Evolutionary conservation across 2,113 vertebrate species (phyloP).

Genomic region (Oreochromis spilurus): DNA sequence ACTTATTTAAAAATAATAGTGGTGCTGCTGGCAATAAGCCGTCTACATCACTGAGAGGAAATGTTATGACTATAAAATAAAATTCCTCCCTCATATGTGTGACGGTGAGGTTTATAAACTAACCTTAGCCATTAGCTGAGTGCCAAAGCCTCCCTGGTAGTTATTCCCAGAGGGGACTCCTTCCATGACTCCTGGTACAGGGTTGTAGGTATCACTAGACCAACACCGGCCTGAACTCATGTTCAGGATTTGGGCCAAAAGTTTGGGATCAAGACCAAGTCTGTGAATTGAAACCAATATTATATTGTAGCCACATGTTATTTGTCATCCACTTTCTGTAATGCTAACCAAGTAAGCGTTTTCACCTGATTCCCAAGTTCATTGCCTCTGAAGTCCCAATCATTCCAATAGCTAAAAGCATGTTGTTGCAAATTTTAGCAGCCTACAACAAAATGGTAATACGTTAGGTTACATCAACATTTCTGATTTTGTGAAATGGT

Average conservation of each 20-base stretch:
- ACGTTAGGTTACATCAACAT: background rate
- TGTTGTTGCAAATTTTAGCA: conserved; percentile 99
- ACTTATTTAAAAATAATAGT: background rate
- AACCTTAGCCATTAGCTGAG: conserved; percentile 97
- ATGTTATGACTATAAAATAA: background rate
- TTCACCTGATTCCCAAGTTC: conserved; percentile 97
- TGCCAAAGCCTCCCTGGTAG: conserved; percentile 95
- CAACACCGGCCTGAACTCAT: conserved; percentile 99
- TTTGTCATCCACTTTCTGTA: background rate
- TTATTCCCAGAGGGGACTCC: conserved; percentile 96
- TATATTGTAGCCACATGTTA: background rate
- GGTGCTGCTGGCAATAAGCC: background rate
- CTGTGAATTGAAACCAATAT: conserved; percentile 75
- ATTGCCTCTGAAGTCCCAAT: conserved; percentile 96
- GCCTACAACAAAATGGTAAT: conserved; percentile 72
- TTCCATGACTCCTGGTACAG: conserved; percentile 98
- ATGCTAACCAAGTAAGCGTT: background rate
- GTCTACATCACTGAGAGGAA: background rate
- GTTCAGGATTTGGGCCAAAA: conserved; percentile 94
- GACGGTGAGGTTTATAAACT: background rate
- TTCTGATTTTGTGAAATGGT: background rate
- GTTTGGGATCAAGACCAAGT: conserved; percentile 96
- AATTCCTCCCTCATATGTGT: background rate
- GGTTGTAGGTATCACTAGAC: conserved; percentile 98
- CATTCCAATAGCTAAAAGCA: conserved; percentile 97